A percentile compares a stretch with the other conserved stretches of the same genome.
phyloP scores from a whole-genome alignment of 2,888 invertebrate species.

The Aspidiotus rigidus region DNA sequence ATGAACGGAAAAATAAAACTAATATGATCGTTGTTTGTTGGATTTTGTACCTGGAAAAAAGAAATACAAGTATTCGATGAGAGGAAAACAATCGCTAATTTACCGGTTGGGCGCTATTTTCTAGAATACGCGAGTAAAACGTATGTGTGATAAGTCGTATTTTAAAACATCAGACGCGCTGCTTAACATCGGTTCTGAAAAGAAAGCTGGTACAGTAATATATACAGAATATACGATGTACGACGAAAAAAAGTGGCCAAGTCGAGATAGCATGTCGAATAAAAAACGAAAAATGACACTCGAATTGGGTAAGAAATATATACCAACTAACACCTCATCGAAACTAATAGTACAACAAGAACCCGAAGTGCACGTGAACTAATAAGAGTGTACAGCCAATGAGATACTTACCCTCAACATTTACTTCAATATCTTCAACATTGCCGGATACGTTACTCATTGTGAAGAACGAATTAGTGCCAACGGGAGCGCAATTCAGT shows the following conservation, averaged over 20 bases:
- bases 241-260: too few species aligned
- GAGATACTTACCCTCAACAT: slow-evolving; percentile 78
- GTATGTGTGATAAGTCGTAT: too few species aligned
- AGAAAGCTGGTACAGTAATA: too few species aligned
- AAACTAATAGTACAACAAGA: neutral
- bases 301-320: slow-evolving; percentile 3
- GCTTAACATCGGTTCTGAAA: too few species aligned
- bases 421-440: slow-evolving; percentile 88
- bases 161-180: too few species aligned
- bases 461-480: slow-evolving; percentile 48
- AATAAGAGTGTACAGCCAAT: neutral
- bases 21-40: slow-evolving; percentile 32
- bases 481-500: slow-evolving; percentile 48
- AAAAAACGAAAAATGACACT: neutral
- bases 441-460: slow-evolving; percentile 59
- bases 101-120: too few species aligned
- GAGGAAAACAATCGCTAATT: neutral
- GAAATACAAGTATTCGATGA: slow-evolving; percentile 14
- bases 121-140: too few species aligned
- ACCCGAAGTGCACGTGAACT: neutral
- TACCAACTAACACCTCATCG: slow-evolving; percentile 22
- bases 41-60: slow-evolving; percentile 34
- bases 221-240: too few species aligned
- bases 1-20: slow-evolving; percentile 11
- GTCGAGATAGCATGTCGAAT: too few species aligned